A percentile compares a stretch with the other conserved stretches of the same genome.
Conservation (phyloP, 2,888 invertebrate genomes). For the Rhimphoctona megacephalus region DNA sequence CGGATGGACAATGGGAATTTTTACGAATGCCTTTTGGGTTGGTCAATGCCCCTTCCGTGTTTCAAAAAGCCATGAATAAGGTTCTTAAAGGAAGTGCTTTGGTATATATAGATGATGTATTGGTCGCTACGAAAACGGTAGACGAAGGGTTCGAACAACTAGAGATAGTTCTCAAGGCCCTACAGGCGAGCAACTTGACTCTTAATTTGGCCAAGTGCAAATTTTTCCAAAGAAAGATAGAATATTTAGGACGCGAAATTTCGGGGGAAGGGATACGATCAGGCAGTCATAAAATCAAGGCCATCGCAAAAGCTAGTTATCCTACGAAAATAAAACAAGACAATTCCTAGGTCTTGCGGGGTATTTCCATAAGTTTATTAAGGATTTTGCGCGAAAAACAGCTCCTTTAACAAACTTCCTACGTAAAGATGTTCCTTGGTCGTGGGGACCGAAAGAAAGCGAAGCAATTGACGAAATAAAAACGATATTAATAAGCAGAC, state of each 20-base stretch:
- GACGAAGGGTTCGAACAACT: conserved; percentile 70
- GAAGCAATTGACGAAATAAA: conserved; percentile 74
- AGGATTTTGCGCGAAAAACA: conserved; percentile 71
- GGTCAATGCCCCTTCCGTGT: no score
- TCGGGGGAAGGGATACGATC: conserved; percentile 69
- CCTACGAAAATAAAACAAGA: conserved; percentile 60
- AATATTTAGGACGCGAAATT: conserved; percentile 70
- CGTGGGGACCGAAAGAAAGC: conserved; percentile 73
- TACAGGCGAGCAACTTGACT: conserved; percentile 69
- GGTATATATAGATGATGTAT: conserved; percentile 73
- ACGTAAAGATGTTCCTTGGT: conserved; percentile 66
- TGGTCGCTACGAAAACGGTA: conserved; percentile 69
- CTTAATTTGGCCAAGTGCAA: conserved; percentile 72
- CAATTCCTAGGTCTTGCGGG: conserved; percentile 75
- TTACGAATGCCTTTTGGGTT: conserved; percentile 65
- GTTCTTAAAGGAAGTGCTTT: conserved; percentile 61
- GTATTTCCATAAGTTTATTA: conserved; percentile 76
- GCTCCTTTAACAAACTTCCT: conserved; percentile 73
- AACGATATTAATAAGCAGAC: conserved; percentile 67
- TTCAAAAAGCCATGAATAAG: conserved; percentile 75
- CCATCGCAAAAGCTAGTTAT: conserved; percentile 54
- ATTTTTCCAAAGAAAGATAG: conserved; percentile 62
- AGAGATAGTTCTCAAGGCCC: conserved; percentile 66
- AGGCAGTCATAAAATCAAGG: conserved; percentile 63
- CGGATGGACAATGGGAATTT: conserved; percentile 54